Conservation (phyloP, 2,888 invertebrate species). For the Xylophagus ater region DNA sequence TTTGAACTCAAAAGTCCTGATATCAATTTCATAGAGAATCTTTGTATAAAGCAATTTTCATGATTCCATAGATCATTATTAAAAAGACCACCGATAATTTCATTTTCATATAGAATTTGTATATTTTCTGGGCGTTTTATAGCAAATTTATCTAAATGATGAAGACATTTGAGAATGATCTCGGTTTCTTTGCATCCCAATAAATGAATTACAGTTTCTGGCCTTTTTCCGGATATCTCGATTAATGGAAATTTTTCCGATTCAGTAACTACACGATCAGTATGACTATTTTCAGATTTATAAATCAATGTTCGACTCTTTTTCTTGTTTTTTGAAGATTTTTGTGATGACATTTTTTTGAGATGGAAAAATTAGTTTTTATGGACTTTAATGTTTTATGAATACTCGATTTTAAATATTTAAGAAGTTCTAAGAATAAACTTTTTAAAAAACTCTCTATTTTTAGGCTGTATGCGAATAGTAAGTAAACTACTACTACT, state of each 20-base stretch:
- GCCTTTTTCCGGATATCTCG: background rate
- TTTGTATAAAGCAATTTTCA: slow-evolving; percentile 5
- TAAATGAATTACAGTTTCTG: slow-evolving; percentile 9
- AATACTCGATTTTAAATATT: too few relatives aligned
- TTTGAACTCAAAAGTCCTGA: slow-evolving; percentile 8
- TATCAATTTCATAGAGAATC: slow-evolving; percentile 14
- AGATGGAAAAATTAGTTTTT: too few relatives aligned
- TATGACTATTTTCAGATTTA: background rate
- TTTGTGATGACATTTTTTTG: too few relatives aligned
- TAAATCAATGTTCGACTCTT: background rate
- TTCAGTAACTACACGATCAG: background rate
- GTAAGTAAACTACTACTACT: too few relatives aligned
- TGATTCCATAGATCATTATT: slow-evolving; percentile 7
- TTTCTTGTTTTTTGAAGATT: slow-evolving; percentile 3
- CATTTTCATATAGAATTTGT: slow-evolving; percentile 3
- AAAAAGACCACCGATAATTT: slow-evolving; percentile 9
- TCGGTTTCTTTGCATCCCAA: slow-evolving; percentile 10
- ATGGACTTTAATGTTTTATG: too few relatives aligned
- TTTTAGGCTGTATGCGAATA: too few relatives aligned
- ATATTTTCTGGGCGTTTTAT: slow-evolving; percentile 7
- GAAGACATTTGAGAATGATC: slow-evolving; percentile 7
- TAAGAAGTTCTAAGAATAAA: too few relatives aligned
- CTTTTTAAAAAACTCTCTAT: too few relatives aligned
- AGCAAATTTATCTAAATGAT: slow-evolving; percentile 13
- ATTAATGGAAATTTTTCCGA: background rate